Base-by-base conservation (phyloP, 2,113 vertebrate genomes). In the Alligator mississippiensis region DNA sequence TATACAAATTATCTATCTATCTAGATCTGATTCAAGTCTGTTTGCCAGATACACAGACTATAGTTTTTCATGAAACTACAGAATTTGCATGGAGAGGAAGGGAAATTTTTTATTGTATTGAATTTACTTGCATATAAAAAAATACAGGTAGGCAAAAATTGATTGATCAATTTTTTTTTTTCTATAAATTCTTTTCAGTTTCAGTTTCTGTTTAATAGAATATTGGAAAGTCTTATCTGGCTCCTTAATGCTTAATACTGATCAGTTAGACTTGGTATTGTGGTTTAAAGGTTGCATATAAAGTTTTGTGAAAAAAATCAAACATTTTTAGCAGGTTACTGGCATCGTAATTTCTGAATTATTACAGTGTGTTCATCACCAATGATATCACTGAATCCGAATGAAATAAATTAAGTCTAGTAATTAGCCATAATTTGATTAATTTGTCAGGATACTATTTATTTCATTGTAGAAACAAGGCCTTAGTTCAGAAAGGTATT, bases 11-110 rank as follows among this genome's bases (percentile, higher is more conserved):
- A 34, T 80, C 84, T 82, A 76, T 1, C 6, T 94, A 58, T 19
- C 54, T 60, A 82, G 9, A 82, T n/a, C 2, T 84, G 70, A 34
- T 75, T 58, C 14, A 75, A 12, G 9, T 61, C 61, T 89, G 30
- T 63, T 94, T 96, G n/a, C 17, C 68, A 87, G 25, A 88, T 68
- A n/a, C 79, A 47, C 14, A 60, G 14, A 1, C 34, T 85, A 16
- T 2, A 93, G 80, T 86, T 87, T 72, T 61, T 80, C 25, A 54
- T 17, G 12, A 3, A 87, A 30, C 54, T 94, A 80, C 74, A 80
- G 54, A 60, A 24, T 87, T 72, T 91, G n/a, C 3, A 70, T 55
- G 27, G 70, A 78, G 30, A 62, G 63, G n/a, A 57, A 78, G 64
- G 78, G 38, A 70, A 90, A 61, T 64, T 27, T 22, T 1, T 1